A percentile compares a stretch with the other conserved stretches of the same genome.
phyloP scores from a whole-genome alignment of 2,888 invertebrate genomes.

The Drosophila atripex region DNA sequence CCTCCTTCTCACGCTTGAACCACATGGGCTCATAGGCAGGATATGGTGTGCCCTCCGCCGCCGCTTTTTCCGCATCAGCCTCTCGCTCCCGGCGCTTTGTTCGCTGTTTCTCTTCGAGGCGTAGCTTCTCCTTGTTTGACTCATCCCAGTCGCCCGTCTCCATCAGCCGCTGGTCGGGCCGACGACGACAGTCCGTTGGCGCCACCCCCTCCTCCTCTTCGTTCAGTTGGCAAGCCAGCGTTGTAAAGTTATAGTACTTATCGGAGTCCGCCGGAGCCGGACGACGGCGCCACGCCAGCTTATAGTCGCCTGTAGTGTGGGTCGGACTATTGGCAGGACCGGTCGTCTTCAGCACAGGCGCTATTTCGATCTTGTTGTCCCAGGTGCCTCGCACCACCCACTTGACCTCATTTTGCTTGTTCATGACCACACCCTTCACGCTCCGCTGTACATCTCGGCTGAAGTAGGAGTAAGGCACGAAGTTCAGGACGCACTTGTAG shows the following conservation, averaged over 20 bases:
- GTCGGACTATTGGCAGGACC: slow-evolving; percentile 91
- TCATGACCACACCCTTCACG: slow-evolving; percentile 92
- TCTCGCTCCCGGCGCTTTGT: slow-evolving; percentile 91
- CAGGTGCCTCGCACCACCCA: slow-evolving; percentile 94
- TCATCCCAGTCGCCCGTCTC: slow-evolving; percentile 96
- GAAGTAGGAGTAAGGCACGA: slow-evolving; percentile 99
- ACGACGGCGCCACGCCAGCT: slow-evolving; percentile 93
- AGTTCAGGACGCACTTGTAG: slow-evolving; percentile 98
- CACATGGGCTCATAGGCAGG: slow-evolving; percentile 92
- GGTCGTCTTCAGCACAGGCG: slow-evolving; percentile 91
- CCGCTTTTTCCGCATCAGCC: slow-evolving; percentile 89
- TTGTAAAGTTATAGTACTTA: slow-evolving; percentile 96
- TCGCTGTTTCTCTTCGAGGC: slow-evolving; percentile 98
- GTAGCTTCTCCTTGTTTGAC: slow-evolving; percentile 93
- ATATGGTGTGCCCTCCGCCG: slow-evolving; percentile 87
- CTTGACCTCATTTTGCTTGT: slow-evolving; percentile 89
- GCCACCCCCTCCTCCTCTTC: slow-evolving; percentile 96
- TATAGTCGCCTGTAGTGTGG: slow-evolving; percentile 95
- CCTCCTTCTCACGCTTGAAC: slow-evolving; percentile 94
- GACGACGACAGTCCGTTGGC: slow-evolving; percentile 95
- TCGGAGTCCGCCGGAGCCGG: slow-evolving; percentile 88
- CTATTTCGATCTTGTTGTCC: slow-evolving; percentile 98
- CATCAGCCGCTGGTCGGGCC: slow-evolving; percentile 99
- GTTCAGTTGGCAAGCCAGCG: slow-evolving; percentile 97
- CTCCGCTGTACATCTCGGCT: slow-evolving; percentile 97